A percentile compares a stretch with the other conserved stretches of the same genome.
Conservation (phyloP, 2,113 vertebrate genomes). For the Oxygymnocypris stewartii region DNA sequence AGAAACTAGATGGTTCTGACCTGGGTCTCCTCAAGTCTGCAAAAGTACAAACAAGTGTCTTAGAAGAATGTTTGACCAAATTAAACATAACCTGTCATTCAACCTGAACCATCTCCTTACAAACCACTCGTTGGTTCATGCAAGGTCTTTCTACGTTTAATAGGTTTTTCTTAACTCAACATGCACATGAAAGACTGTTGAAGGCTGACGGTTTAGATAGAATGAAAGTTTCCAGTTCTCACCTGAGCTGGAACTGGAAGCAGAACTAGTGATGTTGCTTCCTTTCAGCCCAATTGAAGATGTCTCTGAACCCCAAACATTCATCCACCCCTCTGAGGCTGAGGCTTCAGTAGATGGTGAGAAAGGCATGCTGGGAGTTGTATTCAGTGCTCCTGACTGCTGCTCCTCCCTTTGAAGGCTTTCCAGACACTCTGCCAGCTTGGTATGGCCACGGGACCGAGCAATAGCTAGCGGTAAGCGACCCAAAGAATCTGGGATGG, state of each 20-base stretch:
- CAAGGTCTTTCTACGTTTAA: background rate
- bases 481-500: slow-evolving; percentile 93
- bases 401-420: slow-evolving; percentile 87
- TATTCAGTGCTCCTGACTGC: slow-evolving; percentile 46
- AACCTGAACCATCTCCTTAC: background rate
- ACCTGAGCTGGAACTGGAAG: slow-evolving; percentile 85
- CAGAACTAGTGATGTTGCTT: slow-evolving; percentile 66
- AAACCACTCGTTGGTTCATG: background rate
- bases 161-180: background rate
- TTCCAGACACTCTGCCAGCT: slow-evolving; percentile 92
- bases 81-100: background rate
- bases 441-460: slow-evolving; percentile 91
- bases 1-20: slow-evolving; percentile 87
- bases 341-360: slow-evolving; percentile 78
- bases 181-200: background rate
- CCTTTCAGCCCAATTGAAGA: slow-evolving; percentile 82
- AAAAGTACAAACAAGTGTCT: slow-evolving; percentile 22
- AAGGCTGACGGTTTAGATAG: background rate
- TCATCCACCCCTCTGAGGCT: slow-evolving; percentile 80
- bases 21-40: slow-evolving; percentile 87
- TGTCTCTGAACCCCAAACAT: slow-evolving; percentile 81
- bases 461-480: slow-evolving; percentile 92
- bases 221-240: slow-evolving; percentile 23
- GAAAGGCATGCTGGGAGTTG: slow-evolving; percentile 73
- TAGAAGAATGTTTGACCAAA: background rate